phyloP scores from a whole-genome alignment of 2,113 vertebrate species.

The Egretta garzetta region DNA sequence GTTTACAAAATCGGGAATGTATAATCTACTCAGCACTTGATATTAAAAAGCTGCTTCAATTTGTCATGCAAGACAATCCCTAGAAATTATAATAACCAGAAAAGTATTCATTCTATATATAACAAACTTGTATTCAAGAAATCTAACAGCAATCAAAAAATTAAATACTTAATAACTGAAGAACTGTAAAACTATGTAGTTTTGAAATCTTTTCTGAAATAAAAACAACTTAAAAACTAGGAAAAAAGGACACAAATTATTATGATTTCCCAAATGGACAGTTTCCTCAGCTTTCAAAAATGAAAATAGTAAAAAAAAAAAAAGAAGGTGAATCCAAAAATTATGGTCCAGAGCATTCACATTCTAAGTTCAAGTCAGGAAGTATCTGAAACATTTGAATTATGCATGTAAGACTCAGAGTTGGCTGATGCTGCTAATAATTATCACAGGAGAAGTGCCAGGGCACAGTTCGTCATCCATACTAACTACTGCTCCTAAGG shows the following conservation, averaged over 20 bases:
- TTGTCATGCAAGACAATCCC: not conserved
- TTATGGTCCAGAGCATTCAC: not conserved
- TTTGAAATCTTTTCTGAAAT: not conserved
- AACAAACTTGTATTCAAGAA: not conserved
- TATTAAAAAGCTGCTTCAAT: not conserved
- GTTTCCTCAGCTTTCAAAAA: not conserved
- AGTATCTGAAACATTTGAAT: not conserved
- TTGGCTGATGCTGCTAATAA: not conserved
- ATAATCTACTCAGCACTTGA: not conserved
- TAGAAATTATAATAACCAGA: not conserved
- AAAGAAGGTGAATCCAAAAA: not conserved
- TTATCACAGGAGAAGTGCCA: not conserved
- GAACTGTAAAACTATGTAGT: not conserved
- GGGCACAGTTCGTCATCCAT: not conserved
- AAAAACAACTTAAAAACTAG: not conserved
- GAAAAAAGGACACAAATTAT: not conserved
- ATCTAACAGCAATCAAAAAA: not conserved
- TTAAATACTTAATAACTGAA: not conserved
- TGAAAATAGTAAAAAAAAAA: not conserved
- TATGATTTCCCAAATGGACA: not conserved
- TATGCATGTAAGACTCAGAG: not conserved
- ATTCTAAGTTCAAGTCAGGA: not conserved
- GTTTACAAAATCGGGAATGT: not conserved
- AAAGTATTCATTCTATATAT: not conserved
- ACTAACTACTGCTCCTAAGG: not conserved